Evolutionary conservation across 2,888 invertebrate genomes (phyloP).

Genomic region (Acheta domesticus): DNA sequence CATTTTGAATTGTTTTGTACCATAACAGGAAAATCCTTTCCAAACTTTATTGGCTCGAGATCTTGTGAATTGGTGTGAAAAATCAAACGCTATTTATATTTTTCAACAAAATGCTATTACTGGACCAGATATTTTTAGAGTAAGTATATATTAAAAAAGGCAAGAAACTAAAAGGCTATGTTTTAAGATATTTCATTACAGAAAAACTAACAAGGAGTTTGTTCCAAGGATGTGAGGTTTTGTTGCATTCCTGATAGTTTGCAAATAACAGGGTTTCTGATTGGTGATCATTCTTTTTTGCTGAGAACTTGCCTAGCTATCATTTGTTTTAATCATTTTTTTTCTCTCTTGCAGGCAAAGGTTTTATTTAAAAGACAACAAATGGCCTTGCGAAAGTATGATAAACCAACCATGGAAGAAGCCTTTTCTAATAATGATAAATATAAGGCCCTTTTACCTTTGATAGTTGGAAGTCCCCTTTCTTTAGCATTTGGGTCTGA

Average conservation of each 20-base stretch:
- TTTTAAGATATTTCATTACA: not conserved
- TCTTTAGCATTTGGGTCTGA: slow-evolving; percentile 69
- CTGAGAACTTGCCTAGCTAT: not conserved
- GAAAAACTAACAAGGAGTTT: not conserved
- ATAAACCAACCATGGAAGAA: slow-evolving; percentile 59
- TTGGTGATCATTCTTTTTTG: not conserved
- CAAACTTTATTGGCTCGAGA: slow-evolving; percentile 70
- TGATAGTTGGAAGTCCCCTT: slow-evolving; percentile 60
- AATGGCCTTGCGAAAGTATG: slow-evolving; percentile 67
- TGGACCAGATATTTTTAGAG: slow-evolving; percentile 62
- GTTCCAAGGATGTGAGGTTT: not conserved
- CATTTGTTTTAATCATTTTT: not conserved
- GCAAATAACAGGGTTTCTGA: too few relatives aligned
- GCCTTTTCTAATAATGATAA: slow-evolving; percentile 64
- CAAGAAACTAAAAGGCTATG: not conserved
- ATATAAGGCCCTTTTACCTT: slow-evolving; percentile 62
- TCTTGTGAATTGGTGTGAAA: slow-evolving; percentile 64
- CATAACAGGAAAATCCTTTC: slow-evolving; percentile 61
- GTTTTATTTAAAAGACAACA: slow-evolving; percentile 58
- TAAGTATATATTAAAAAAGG: slow-evolving; percentile 44
- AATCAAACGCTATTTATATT: slow-evolving; percentile 68
- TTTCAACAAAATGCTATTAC: slow-evolving; percentile 69
- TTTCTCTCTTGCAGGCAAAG: slow-evolving; percentile 31
- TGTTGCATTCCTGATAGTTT: not conserved
- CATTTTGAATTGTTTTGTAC: slow-evolving; percentile 25